Evolutionary conservation across 2,797 vertebrate species (phyloP).

Genomic region (Meda fulgida): DNA sequence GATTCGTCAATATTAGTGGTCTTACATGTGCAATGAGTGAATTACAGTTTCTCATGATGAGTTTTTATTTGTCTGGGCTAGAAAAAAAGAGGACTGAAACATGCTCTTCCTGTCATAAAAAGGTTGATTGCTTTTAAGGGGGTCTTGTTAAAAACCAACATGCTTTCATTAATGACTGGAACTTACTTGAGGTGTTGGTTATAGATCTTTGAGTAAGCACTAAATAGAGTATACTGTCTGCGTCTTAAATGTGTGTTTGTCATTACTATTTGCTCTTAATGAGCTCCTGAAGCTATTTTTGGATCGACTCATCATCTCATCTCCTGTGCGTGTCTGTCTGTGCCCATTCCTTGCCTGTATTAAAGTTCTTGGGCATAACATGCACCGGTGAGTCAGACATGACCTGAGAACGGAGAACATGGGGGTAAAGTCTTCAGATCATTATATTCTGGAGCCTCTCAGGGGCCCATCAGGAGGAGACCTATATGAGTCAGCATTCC

Average conservation of each 20-base stretch:
- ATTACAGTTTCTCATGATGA: constrained; percentile 68
- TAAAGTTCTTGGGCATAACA: constrained; percentile 63
- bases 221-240: constrained; percentile 6
- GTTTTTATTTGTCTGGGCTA: constrained; percentile 69
- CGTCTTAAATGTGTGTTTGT: constrained; percentile 19
- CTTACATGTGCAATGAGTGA: constrained; percentile 59
- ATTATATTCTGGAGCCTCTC: constrained; percentile 63
- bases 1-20: constrained; percentile 66
- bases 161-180: constrained; percentile 69
- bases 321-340: constrained; percentile 24
- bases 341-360: constrained; percentile 51
- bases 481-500: constrained; percentile 60
- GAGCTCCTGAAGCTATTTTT: constrained; percentile 18
- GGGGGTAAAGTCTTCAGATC: constrained; percentile 64
- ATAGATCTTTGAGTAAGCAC: constrained; percentile 34
- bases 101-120: constrained; percentile 76
- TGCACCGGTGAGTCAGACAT: constrained; percentile 56
- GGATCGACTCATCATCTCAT: constrained; percentile 15
- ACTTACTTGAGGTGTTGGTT: constrained; percentile 36
- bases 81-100: constrained; percentile 67
- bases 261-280: constrained; percentile 28
- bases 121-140: constrained; percentile 64
- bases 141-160: constrained; percentile 71
- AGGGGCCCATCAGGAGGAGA: constrained; percentile 41
- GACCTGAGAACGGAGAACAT: constrained; percentile 61